Evolutionary conservation across 2,888 invertebrate genomes (phyloP).

Genomic region (Dorcus parallelipipedus): DNA sequence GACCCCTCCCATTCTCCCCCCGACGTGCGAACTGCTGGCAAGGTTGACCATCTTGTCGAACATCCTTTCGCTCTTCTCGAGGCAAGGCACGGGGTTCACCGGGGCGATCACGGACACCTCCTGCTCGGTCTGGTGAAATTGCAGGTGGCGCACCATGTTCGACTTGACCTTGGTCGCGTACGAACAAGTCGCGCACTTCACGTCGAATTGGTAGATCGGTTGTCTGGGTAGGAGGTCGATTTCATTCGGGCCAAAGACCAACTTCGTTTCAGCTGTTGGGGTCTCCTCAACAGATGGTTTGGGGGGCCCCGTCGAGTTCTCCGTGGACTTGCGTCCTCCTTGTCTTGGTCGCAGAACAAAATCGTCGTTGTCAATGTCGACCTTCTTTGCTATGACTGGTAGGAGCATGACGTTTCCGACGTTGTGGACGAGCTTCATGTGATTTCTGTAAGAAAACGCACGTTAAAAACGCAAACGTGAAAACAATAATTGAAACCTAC

Average conservation of each 20-base stretch:
- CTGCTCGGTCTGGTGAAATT: slow-evolving; percentile 60
- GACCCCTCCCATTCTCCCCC: slow-evolving; percentile 44
- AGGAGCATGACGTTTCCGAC: slow-evolving; percentile 41
- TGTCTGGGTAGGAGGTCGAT: slow-evolving; percentile 61
- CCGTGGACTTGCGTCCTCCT: slow-evolving; percentile 8
- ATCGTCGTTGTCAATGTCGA: slow-evolving; percentile 49
- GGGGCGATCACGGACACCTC: slow-evolving; percentile 63
- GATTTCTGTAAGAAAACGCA: slow-evolving; percentile 36
- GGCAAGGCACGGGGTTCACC: slow-evolving; percentile 78
- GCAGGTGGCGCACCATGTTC: slow-evolving; percentile 70
- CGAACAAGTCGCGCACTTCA: slow-evolving; percentile 64
- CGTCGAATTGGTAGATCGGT: slow-evolving; percentile 59
- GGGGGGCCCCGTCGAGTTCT: not conserved
- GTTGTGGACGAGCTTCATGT: slow-evolving; percentile 56
- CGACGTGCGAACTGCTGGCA: slow-evolving; percentile 62
- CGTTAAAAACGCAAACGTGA: not conserved
- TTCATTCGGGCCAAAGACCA: slow-evolving; percentile 57
- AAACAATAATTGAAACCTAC: too few species aligned
- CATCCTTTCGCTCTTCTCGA: slow-evolving; percentile 73
- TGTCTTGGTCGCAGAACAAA: slow-evolving; percentile 50
- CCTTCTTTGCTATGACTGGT: slow-evolving; percentile 50
- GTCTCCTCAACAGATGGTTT: not conserved
- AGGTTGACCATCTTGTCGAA: slow-evolving; percentile 84
- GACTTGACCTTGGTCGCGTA: slow-evolving; percentile 59
- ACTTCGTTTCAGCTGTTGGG: slow-evolving; percentile 24